A percentile compares a stretch with the other conserved stretches of the same genome.
phyloP scores from a whole-genome alignment of 92 coral and sea anemone genomes.

The Porites divaricata region DNA sequence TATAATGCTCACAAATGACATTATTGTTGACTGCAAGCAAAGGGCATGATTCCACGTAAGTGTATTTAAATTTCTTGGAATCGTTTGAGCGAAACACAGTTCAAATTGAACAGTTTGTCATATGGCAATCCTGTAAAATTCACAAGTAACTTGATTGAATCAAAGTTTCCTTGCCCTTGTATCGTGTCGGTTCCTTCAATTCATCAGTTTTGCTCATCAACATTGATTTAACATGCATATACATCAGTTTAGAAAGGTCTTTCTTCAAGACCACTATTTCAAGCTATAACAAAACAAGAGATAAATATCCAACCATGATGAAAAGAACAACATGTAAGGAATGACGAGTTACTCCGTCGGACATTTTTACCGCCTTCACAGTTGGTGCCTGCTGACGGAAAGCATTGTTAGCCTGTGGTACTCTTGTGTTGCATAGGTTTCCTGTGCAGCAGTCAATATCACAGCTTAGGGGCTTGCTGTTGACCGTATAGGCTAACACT shows the following conservation, averaged over 20 bases:
- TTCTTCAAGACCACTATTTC: not conserved
- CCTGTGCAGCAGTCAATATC: constrained; percentile 21
- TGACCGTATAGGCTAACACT: not conserved
- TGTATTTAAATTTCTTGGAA: no score
- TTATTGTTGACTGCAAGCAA: no score
- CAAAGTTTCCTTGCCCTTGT: no score
- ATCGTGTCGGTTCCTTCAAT: not conserved
- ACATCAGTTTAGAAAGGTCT: not conserved
- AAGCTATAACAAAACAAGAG: not conserved
- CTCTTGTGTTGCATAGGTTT: constrained; percentile 10
- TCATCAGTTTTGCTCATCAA: not conserved
- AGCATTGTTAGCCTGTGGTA: not conserved
- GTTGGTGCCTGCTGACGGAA: not conserved
- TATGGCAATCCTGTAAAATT: no score
- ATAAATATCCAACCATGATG: not conserved
- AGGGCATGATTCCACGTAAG: no score
- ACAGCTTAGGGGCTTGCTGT: constrained; percentile 5
- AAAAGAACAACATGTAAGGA: not conserved
- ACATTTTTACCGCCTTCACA: not conserved
- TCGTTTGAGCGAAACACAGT: no score
- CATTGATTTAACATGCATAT: not conserved
- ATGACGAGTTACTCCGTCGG: not conserved
- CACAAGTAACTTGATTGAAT: no score
- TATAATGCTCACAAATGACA: no score
- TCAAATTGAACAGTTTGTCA: no score